A percentile compares a stretch with the other conserved stretches of the same genome.
These are phyloP conservation scores for Petromus typicus DNA, from an alignment of 2,113 vertebrate species.

Conservation along the genomic window DNA sequence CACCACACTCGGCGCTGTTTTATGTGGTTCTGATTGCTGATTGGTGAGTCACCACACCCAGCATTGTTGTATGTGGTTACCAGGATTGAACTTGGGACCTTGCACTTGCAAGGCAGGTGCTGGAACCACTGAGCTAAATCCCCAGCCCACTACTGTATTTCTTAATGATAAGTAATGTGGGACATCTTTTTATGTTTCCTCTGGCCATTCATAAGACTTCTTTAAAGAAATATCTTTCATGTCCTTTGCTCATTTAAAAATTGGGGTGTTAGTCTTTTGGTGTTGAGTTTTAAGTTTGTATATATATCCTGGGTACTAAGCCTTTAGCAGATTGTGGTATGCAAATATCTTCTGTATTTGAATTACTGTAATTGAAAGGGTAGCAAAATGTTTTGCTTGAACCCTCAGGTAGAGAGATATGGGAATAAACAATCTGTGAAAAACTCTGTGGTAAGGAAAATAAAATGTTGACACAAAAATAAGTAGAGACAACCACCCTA, in stretches of 20 bases:
- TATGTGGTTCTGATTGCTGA: too few relatives aligned
- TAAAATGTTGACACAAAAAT: conserved; percentile 7
- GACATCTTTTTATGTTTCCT: neutral
- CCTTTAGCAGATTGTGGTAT: neutral
- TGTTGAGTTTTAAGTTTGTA: neutral
- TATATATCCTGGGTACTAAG: neutral
- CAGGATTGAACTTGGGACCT: too few relatives aligned
- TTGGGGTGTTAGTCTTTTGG: neutral
- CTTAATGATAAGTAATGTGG: neutral
- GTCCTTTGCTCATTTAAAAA: neutral
- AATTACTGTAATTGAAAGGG: conserved; percentile 37
- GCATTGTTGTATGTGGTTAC: too few relatives aligned
- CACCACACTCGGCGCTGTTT: too few relatives aligned
- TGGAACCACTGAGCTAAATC: too few relatives aligned
- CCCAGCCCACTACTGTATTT: neutral
- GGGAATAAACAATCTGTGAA: neutral
- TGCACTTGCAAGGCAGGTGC: too few relatives aligned
- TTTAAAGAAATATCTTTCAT: neutral
- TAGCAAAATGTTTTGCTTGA: conserved; percentile 21
- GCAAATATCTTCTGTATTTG: neutral
- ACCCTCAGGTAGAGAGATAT: neutral
- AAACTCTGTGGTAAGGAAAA: neutral
- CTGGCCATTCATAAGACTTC: neutral
- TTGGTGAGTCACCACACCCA: too few relatives aligned
- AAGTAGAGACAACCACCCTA: too few relatives aligned